Percentiles rank a stretch among this genome's conserved stretches.
phyloP scores from a whole-genome alignment of 2,888 invertebrate species.

The Melangyna quadrimaculata region DNA sequence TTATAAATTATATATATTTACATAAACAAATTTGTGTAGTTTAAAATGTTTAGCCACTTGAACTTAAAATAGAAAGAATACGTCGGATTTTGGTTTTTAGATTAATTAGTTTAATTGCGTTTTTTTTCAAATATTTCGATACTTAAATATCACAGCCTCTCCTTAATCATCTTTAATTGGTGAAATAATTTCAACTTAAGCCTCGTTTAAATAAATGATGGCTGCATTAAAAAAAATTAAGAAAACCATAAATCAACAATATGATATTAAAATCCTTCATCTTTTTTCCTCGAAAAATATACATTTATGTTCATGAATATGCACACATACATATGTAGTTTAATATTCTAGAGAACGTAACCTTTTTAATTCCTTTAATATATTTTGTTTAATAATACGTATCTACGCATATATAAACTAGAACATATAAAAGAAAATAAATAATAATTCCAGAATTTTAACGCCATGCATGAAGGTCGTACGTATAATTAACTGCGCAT shows the following conservation, averaged over 20 bases:
- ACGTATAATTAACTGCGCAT: conserved; percentile 9
- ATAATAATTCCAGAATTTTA: conserved; percentile 46
- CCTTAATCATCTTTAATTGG: background rate
- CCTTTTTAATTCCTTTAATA: background rate
- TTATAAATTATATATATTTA: no score
- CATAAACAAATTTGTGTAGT: no score
- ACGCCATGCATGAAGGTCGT: conserved; percentile 28
- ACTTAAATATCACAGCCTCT: background rate
- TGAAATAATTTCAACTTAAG: background rate
- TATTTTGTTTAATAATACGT: conserved; percentile 21
- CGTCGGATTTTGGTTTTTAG: background rate
- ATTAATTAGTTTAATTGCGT: background rate
- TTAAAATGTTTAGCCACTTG: no score
- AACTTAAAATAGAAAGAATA: no score
- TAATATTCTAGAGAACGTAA: background rate
- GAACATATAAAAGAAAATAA: conserved; percentile 29
- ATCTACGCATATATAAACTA: no score
- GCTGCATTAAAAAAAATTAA: background rate
- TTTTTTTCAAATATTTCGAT: background rate
- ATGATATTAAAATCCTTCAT: background rate
- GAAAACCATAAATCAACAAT: background rate
- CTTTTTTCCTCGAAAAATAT: background rate
- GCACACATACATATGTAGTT: background rate
- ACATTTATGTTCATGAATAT: no score
- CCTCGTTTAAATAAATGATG: background rate